Percentiles rank a stretch among this genome's conserved stretches.
phyloP scores from a whole-genome alignment of 1,140 invertebrate species.

The Cheumatopsyche charites region DNA sequence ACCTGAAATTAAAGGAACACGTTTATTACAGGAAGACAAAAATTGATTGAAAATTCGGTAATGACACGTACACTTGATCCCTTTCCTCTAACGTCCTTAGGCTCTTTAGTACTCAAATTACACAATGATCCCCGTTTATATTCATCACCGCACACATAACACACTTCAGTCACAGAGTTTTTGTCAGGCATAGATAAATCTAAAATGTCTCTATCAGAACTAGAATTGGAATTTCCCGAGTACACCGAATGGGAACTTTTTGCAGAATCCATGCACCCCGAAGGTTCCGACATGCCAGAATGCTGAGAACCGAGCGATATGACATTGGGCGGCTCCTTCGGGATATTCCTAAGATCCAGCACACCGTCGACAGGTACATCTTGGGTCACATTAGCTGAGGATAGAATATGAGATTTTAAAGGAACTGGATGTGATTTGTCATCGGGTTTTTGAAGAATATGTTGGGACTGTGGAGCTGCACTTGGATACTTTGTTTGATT shows the following conservation, averaged over 20 bases:
- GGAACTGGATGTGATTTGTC: constrained; percentile 44
- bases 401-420: constrained; percentile 42
- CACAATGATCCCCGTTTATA: constrained; percentile 77
- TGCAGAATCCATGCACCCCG: constrained; percentile 56
- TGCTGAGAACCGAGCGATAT: constrained; percentile 59
- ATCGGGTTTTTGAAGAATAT: constrained; percentile 36
- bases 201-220: constrained; percentile 71
- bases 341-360: constrained; percentile 68
- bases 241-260: constrained; percentile 57
- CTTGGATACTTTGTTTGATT: constrained; percentile 37
- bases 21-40: not conserved
- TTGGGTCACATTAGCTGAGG: constrained; percentile 29
- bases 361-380: constrained; percentile 62
- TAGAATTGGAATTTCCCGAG: constrained; percentile 59
- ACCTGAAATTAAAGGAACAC: constrained; percentile 48
- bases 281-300: constrained; percentile 55
- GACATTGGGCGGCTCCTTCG: constrained; percentile 60
- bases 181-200: constrained; percentile 91
- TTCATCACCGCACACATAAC: constrained; percentile 88
- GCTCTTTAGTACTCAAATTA: constrained; percentile 64
- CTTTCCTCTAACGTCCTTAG: constrained; percentile 57
- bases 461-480: not conserved
- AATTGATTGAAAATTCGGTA: not conserved
- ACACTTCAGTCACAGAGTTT: constrained; percentile 86
- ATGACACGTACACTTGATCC: constrained; percentile 29